These are phyloP conservation scores for Oligia strigilis DNA, from an alignment of 2,888 invertebrate genomes.

Conservation along the genomic window DNA sequence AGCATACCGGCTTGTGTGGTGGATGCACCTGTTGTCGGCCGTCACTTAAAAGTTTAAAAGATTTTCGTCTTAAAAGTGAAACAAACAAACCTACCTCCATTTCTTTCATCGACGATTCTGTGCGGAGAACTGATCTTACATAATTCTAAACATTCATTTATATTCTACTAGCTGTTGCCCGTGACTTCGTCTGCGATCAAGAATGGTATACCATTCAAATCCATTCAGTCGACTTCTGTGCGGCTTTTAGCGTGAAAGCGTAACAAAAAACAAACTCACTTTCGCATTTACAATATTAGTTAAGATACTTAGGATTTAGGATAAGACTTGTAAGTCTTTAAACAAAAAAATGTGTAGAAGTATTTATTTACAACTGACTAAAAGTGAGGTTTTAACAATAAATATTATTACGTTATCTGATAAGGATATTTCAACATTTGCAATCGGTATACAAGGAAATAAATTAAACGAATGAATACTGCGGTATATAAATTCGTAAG, in stretches of 20 bases:
- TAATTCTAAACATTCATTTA: background rate
- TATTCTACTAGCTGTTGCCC: too few species aligned
- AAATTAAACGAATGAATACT: background rate
- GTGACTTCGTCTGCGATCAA: too few species aligned
- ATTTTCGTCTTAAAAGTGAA: background rate
- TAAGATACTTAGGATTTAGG: too few species aligned
- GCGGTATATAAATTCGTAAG: background rate
- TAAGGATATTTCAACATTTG: background rate
- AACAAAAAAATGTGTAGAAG: too few species aligned
- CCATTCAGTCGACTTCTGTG: too few species aligned
- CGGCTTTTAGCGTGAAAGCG: too few species aligned
- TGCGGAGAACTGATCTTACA: background rate
- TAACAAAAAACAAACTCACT: too few species aligned
- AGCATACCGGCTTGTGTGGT: conserved; percentile 40
- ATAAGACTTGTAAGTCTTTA: background rate
- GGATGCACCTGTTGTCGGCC: conserved; percentile 22
- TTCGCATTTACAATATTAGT: too few species aligned
- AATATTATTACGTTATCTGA: background rate
- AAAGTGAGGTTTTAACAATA: too few species aligned
- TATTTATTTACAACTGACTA: too few species aligned
- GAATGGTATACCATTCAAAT: too few species aligned
- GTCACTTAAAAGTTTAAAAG: background rate
- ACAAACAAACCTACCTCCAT: background rate
- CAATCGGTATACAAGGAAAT: background rate
- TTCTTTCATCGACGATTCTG: background rate